Evolutionary conservation across 2,888 invertebrate species (phyloP).

Genomic region (Drosophila tanythrix): DNA sequence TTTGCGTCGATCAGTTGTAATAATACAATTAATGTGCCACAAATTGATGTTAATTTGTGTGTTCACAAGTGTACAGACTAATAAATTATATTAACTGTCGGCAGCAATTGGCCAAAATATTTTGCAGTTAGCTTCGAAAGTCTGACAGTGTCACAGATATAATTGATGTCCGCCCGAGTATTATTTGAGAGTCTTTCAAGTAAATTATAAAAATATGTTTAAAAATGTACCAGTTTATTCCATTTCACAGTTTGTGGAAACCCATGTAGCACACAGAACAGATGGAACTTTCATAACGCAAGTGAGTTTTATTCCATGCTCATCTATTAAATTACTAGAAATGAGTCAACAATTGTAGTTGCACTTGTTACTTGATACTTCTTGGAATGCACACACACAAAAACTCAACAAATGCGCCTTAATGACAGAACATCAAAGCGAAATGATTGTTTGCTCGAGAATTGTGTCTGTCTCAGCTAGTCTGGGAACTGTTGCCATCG

Average conservation of each 20-base stretch:
- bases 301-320: constrained; percentile 50
- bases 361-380: constrained; percentile 7
- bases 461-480: constrained; percentile 22
- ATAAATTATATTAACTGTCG: constrained; percentile 45
- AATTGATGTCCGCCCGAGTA: constrained; percentile 31
- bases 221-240: constrained; percentile 73
- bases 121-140: constrained; percentile 36
- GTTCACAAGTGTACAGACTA: constrained; percentile 57
- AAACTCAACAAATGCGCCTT: not conserved
- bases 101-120: constrained; percentile 18
- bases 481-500: constrained; percentile 37
- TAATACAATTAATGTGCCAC: constrained; percentile 29
- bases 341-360: constrained; percentile 9
- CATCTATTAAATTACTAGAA: constrained; percentile 6
- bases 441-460: constrained; percentile 1
- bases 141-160: constrained; percentile 38
- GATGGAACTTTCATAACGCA: constrained; percentile 35
- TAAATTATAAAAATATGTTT: constrained; percentile 60
- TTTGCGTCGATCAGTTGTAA: constrained; percentile 3
- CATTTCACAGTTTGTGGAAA: constrained; percentile 79
- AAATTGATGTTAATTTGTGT: constrained; percentile 74
- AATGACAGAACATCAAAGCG: constrained; percentile 12
- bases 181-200: constrained; percentile 21
- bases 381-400: not conserved
- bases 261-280: constrained; percentile 43